Evolutionary conservation across 2,888 invertebrate genomes (phyloP), one percentile per base, ranked within the genome.

Genomic region (Orthosia gothica): DNA sequence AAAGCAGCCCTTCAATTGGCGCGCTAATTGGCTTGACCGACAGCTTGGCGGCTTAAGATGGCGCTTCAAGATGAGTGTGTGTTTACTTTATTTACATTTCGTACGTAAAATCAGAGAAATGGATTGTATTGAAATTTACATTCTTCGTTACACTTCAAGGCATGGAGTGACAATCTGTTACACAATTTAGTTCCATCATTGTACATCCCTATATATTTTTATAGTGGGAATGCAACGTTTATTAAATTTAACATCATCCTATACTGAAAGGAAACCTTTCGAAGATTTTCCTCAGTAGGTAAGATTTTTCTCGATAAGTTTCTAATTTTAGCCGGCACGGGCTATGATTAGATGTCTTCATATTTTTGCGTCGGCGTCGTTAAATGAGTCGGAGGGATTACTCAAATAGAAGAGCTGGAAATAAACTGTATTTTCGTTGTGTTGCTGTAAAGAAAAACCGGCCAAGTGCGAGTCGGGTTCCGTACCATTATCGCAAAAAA

Each of bases 1-100:
- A 94, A 95, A 95, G 94, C 89, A 75, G 78, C 86, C 87, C 93
- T 93, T 92, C 91, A 93, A 92, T 94, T 92, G 91, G 84, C 88
- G 83, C 86, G 85, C 92, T 95, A 95, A 95, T 95, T 95, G 94
- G 94, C 94, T 95, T 95, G 95, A 95, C 95, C 95, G 89, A 86
- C 70, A 67, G 57, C 74, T 59, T 74, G 57, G 71, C 74, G 49
- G 81, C 66, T 52, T 90, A 91, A 90, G 65, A 88, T 89, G 89
- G 40, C 79, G 87, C 88, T 84, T 26, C 1, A 12, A 67, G 40
- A 47, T 13, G 5, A 5, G 13, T 47, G 13, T 9, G 26, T 49
- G 20, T 62, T 54, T 62, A 61, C 54, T 69, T 50, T 2, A 52
- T 58, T 45, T 47, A 62, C 40, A 9, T 32, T 32, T 32, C 32